phyloP scores from a whole-genome alignment of 37 sponge, comb jelly and placozoan species.

The Cladorhizidae sp. region DNA sequence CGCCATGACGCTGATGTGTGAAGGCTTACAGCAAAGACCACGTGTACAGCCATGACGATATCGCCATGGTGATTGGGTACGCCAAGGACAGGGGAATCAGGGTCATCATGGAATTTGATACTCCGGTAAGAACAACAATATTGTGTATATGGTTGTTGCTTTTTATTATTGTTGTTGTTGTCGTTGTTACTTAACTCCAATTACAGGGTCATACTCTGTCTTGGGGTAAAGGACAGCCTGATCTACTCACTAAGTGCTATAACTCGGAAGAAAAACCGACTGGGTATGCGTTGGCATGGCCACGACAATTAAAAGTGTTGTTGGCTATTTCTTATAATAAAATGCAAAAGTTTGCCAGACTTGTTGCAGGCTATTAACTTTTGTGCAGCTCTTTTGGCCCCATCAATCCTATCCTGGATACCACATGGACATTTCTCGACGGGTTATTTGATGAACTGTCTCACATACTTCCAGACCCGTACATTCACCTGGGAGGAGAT shows the following conservation, averaged over 20 bases:
- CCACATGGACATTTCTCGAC: constrained; percentile 76
- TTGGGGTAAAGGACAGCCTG: constrained; percentile 80
- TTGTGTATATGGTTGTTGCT: neutral
- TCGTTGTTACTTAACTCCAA: neutral
- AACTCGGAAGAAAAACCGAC: constrained; percentile 38
- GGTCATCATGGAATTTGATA: constrained; percentile 94
- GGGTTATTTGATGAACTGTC: constrained; percentile 77
- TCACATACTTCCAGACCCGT: constrained; percentile 74
- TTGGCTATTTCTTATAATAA: neutral
- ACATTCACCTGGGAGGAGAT: constrained; percentile 95
- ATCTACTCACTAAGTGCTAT: constrained; percentile 81
- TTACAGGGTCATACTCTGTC: constrained; percentile 81
- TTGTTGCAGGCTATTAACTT: too few relatives aligned
- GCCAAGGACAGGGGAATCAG: constrained; percentile 88
- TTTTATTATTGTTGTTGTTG: neutral
- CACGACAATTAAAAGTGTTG: neutral
- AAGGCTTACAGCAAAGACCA: constrained; percentile 73
- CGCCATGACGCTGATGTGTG: too few relatives aligned
- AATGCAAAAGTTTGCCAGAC: too few relatives aligned
- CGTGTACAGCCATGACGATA: constrained; percentile 74
- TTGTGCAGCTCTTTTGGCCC: constrained; percentile 77
- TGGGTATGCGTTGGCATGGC: constrained; percentile 40
- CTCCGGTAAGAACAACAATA: constrained; percentile 71
- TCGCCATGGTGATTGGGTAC: constrained; percentile 71
- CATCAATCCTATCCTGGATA: constrained; percentile 75